Evolutionary conservation across 2,888 invertebrate genomes (phyloP).

Genomic region (Hyalella azteca): DNA sequence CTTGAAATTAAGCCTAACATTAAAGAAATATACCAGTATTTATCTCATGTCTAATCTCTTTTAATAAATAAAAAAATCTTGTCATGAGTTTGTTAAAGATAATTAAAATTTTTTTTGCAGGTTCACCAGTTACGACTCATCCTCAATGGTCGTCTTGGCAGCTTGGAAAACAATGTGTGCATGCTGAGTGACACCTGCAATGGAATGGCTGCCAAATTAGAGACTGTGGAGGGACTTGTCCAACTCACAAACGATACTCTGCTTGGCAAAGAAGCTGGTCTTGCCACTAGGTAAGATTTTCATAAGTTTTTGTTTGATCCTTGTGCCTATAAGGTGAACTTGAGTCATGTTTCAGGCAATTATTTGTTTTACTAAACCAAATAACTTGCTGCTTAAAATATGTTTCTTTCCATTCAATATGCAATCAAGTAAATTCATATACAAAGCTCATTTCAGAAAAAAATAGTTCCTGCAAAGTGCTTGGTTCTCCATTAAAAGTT

Average conservation of each 20-base stretch:
- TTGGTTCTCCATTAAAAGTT: too few relatives aligned
- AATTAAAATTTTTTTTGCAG: slow-evolving; percentile 34
- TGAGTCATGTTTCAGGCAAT: too few relatives aligned
- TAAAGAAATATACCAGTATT: neutral
- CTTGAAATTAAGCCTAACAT: neutral
- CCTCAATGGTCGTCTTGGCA: slow-evolving; percentile 48
- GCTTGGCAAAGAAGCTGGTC: neutral
- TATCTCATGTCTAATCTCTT: neutral
- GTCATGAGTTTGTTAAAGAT: neutral
- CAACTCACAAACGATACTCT: slow-evolving; percentile 5
- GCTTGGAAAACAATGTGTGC: slow-evolving; percentile 48
- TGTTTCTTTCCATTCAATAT: too few relatives aligned
- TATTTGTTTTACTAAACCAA: too few relatives aligned
- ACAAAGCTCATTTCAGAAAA: too few relatives aligned
- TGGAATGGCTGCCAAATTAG: slow-evolving; percentile 46
- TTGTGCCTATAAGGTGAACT: too few relatives aligned
- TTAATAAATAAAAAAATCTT: neutral
- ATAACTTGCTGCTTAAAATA: too few relatives aligned
- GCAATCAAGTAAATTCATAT: too few relatives aligned
- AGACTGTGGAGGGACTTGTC: slow-evolving; percentile 41
- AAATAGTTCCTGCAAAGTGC: too few relatives aligned
- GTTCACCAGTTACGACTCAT: slow-evolving; percentile 47
- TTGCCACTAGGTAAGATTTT: neutral
- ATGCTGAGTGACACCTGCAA: slow-evolving; percentile 51
- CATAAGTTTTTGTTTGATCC: neutral